Conservation (phyloP, 2,797 vertebrate genomes). For the Sebastes cheni region DNA sequence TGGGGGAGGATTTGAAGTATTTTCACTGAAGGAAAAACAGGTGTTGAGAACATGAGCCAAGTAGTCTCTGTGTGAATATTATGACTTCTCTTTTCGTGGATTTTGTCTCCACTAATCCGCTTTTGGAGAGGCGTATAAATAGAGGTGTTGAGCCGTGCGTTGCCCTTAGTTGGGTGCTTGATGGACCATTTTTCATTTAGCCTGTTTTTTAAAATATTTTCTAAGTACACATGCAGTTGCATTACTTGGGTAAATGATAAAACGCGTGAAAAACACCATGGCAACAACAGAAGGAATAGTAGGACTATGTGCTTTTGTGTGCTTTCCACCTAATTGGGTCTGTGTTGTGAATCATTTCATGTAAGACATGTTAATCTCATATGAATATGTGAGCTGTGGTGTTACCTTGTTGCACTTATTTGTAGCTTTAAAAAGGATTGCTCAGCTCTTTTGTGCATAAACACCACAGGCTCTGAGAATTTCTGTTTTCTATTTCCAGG, state of each 20-base stretch:
- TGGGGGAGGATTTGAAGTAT: constrained; percentile 65
- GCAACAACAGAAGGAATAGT: constrained; percentile 62
- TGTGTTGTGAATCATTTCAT: constrained; percentile 50
- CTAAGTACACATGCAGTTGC: constrained; percentile 39
- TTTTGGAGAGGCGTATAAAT: constrained; percentile 71
- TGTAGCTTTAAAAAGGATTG: constrained; percentile 19
- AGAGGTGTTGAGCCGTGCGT: constrained; percentile 63
- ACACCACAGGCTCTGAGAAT: not conserved
- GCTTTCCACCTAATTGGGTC: constrained; percentile 43
- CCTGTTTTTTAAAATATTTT: constrained; percentile 39
- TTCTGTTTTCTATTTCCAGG: not conserved
- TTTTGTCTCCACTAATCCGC: constrained; percentile 60
- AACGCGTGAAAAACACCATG: constrained; percentile 72
- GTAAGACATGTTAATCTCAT: constrained; percentile 31
- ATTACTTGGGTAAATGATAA: constrained; percentile 62
- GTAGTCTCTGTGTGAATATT: constrained; percentile 65
- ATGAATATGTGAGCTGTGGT: constrained; percentile 19
- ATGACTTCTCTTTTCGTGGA: constrained; percentile 72
- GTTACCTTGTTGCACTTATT: constrained; percentile 36
- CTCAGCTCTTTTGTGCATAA: constrained; percentile 21
- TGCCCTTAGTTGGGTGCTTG: constrained; percentile 47
- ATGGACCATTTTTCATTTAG: constrained; percentile 48
- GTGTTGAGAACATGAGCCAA: constrained; percentile 73
- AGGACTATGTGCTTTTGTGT: constrained; percentile 48
- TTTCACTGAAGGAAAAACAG: constrained; percentile 71